A percentile compares a stretch with the other conserved stretches of the same genome.
These are phyloP conservation scores for Melanophora roralis DNA, from an alignment of 2,888 invertebrate species.

Conservation along the genomic window DNA sequence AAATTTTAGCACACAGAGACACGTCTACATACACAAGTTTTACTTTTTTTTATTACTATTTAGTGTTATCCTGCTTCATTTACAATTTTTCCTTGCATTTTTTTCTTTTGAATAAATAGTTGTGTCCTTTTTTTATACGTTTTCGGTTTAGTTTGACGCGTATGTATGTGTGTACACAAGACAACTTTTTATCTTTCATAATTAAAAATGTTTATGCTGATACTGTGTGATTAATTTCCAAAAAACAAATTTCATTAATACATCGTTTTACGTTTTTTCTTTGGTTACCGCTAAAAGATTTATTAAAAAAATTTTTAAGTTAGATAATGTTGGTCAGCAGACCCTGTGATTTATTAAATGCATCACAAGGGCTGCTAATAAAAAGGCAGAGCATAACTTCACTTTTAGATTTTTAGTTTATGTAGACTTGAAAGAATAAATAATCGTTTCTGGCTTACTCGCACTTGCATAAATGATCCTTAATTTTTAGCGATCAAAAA, in stretches of 20 bases:
- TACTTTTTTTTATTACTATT: not conserved
- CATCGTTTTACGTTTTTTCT: not conserved
- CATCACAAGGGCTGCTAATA: too few relatives aligned
- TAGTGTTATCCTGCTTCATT: conserved; percentile 27
- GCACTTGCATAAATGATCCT: too few relatives aligned
- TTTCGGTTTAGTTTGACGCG: not conserved
- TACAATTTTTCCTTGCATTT: conserved; percentile 13
- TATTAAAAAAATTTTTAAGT: not conserved
- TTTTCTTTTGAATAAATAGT: conserved; percentile 23
- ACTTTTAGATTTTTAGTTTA: too few relatives aligned
- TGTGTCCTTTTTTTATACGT: conserved; percentile 44
- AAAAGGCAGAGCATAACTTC: too few relatives aligned
- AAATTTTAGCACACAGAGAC: not conserved
- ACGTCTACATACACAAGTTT: not conserved
- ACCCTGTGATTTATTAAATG: not conserved
- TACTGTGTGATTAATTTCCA: conserved; percentile 58
- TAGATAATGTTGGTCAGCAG: not conserved
- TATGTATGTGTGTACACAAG: not conserved
- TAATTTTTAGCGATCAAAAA: too few relatives aligned
- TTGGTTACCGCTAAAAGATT: not conserved
- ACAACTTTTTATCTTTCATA: conserved; percentile 54
- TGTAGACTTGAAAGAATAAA: too few relatives aligned
- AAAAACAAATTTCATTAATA: conserved; percentile 53
- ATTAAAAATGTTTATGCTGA: conserved; percentile 60
- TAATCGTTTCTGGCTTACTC: too few relatives aligned